These are phyloP conservation scores for Anodontia alba DNA, from an alignment of 2,888 invertebrate species.

Conservation along the genomic window DNA sequence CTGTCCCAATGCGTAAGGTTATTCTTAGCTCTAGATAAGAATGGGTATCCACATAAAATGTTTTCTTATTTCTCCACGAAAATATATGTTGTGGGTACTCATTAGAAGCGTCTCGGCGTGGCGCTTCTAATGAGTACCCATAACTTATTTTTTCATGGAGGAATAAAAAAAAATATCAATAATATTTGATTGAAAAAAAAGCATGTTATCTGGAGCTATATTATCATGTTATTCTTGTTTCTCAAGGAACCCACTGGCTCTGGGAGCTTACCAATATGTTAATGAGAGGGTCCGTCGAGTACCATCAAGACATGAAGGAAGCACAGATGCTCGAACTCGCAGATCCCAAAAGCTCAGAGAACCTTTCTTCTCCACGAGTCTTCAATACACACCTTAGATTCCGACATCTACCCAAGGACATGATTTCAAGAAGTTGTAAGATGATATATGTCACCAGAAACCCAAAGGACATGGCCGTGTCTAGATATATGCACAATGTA, in stretches of 20 bases:
- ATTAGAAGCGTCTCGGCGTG: too few species aligned
- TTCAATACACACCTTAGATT: constrained; percentile 57
- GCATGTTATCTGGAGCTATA: too few species aligned
- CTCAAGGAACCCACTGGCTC: constrained; percentile 61
- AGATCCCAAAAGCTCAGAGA: constrained; percentile 17
- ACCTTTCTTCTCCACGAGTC: constrained; percentile 51
- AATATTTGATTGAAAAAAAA: too few species aligned
- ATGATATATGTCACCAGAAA: constrained; percentile 56
- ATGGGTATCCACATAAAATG: too few species aligned
- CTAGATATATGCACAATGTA: constrained; percentile 46
- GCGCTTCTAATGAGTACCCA: too few species aligned
- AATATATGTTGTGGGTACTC: too few species aligned
- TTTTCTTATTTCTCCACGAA: too few species aligned
- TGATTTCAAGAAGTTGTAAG: constrained; percentile 54
- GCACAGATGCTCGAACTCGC: constrained; percentile 53
- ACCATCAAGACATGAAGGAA: constrained; percentile 52
- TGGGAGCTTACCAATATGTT: constrained; percentile 63
- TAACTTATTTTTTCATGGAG: too few species aligned
- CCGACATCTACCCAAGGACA: constrained; percentile 49
- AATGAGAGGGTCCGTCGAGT: constrained; percentile 44
- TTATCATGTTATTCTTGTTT: too few species aligned
- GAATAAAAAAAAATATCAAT: too few species aligned
- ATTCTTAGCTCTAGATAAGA: too few species aligned
- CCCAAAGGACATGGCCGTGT: constrained; percentile 61
- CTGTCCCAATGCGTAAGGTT: too few species aligned